A percentile compares a stretch with the other conserved stretches of the same genome.
phyloP scores from a whole-genome alignment of 2,797 vertebrate genomes.

The Lagocephalus sceleratus region DNA sequence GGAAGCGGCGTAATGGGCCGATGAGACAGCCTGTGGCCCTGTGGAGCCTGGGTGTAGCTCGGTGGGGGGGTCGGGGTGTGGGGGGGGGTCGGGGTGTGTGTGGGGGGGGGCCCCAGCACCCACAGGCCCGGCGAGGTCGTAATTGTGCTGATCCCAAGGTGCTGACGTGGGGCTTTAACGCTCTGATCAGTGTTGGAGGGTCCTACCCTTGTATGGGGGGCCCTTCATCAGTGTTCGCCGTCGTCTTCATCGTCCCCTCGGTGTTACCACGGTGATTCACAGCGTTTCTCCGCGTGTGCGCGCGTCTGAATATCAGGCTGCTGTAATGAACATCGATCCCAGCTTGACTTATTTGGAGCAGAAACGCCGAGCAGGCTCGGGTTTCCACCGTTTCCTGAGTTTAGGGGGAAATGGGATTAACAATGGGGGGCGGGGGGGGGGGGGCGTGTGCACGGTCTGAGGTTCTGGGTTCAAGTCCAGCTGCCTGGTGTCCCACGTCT shows the following conservation, averaged over 20 bases:
- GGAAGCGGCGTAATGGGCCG: slow-evolving; percentile 42
- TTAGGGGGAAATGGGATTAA: no score
- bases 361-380: background rate
- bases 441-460: no score
- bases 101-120: no score
- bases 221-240: background rate
- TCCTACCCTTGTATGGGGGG: background rate
- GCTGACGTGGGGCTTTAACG: no score
- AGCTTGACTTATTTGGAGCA: background rate
- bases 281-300: background rate
- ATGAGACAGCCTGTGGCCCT: slow-evolving; percentile 24
- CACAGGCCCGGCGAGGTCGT: no score
- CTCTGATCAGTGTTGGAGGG: background rate
- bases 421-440: no score
- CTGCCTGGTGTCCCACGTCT: no score
- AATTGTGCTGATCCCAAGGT: no score
- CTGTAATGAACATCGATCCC: background rate
- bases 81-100: slow-evolving; percentile 3
- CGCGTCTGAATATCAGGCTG: background rate
- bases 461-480: no score
- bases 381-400: background rate
- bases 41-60: slow-evolving; percentile 14
- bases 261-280: background rate
- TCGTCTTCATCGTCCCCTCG: background rate
- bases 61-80: no score